Conservation (phyloP, 2,888 invertebrate species). For the Leptarthrus brevirostris region DNA sequence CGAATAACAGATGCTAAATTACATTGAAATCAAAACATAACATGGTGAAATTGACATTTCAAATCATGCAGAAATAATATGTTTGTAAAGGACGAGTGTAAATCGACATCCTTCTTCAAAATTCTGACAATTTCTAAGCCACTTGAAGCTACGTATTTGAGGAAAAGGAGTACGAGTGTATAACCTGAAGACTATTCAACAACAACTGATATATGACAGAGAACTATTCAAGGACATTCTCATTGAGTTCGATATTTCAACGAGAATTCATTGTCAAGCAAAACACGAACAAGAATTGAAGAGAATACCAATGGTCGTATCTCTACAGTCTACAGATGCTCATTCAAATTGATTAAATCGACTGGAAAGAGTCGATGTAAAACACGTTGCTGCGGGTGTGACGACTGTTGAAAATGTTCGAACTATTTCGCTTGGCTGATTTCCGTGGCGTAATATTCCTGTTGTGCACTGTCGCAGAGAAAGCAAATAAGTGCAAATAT, state of each 20-base stretch:
- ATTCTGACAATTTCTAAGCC: slow-evolving; percentile 12
- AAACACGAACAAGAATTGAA: neutral
- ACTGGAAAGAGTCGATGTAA: slow-evolving; percentile 11
- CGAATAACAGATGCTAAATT: neutral
- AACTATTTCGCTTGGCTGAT: slow-evolving; percentile 3
- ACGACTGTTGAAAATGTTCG: slow-evolving; percentile 5
- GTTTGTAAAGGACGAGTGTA: neutral
- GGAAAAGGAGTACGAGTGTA: neutral
- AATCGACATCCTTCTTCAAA: neutral
- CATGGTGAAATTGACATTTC: neutral
- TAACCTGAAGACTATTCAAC: neutral
- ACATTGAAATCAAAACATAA: neutral
- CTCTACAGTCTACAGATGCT: slow-evolving; percentile 22
- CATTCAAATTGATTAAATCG: slow-evolving; percentile 37
- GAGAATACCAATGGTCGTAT: neutral
- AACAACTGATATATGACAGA: neutral
- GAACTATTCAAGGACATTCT: neutral
- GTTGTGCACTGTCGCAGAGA: too few relatives aligned
- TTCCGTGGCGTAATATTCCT: too few relatives aligned
- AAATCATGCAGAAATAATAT: too few relatives aligned
- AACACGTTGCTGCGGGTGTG: slow-evolving; percentile 13
- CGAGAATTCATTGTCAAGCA: neutral
- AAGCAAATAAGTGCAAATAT: too few relatives aligned
- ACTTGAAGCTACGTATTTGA: slow-evolving; percentile 9
- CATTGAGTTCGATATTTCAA: neutral